Conservation (phyloP, 1,140 invertebrate genomes). For the Arctopsyche grandis region DNA sequence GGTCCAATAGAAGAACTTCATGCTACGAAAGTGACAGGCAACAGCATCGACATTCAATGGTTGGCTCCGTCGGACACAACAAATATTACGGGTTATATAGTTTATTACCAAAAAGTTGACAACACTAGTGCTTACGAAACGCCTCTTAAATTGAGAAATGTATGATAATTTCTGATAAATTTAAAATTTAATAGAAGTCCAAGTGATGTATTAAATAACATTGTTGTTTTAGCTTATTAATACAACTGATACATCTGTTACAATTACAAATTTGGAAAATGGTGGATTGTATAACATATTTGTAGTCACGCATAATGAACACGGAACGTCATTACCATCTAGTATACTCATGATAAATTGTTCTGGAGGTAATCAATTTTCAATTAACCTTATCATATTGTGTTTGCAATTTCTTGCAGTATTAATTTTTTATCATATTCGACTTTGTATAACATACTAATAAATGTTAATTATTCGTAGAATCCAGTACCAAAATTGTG, state of each 20-base stretch:
- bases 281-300: constrained; percentile 79
- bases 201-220: neutral
- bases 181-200: constrained; percentile 29
- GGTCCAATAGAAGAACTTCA: constrained; percentile 80
- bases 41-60: constrained; percentile 76
- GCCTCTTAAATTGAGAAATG: constrained; percentile 72
- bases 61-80: constrained; percentile 70
- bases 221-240: constrained; percentile 70
- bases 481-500: constrained; percentile 5
- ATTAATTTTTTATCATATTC: too few species aligned
- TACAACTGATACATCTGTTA: constrained; percentile 70
- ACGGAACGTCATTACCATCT: constrained; percentile 81
- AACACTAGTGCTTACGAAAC: constrained; percentile 72
- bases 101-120: constrained; percentile 80
- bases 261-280: constrained; percentile 71
- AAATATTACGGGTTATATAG: constrained; percentile 74
- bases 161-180: constrained; percentile 57
- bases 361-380: constrained; percentile 57
- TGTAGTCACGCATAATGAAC: constrained; percentile 77
- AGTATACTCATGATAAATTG: constrained; percentile 81
- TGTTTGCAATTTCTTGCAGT: too few species aligned
- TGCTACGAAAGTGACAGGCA: constrained; percentile 71
- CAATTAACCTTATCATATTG: constrained; percentile 28
- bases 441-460: constrained; percentile 5
- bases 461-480: neutral